Evolutionary conservation across 2,113 vertebrate genomes (phyloP).

Genomic region (Corythaixoides concolor): DNA sequence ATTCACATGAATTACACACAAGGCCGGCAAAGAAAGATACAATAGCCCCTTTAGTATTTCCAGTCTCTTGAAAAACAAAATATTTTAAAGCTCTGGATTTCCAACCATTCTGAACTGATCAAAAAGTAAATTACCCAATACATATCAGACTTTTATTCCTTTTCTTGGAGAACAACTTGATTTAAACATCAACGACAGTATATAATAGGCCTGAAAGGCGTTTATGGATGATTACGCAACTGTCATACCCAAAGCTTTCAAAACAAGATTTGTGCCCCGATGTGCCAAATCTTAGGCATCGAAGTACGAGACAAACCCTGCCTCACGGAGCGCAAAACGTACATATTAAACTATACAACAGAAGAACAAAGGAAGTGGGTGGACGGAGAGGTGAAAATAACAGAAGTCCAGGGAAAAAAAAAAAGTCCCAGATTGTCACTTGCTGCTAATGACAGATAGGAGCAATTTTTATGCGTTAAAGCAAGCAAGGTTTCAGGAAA

Average conservation of each 20-base stretch:
- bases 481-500: not conserved
- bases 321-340: not conserved
- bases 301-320: not conserved
- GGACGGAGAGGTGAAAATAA: not conserved
- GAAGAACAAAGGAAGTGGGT: not conserved
- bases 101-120: not conserved
- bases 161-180: not conserved
- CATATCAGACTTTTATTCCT: not conserved
- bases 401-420: not conserved
- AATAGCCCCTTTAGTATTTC: not conserved
- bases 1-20: not conserved
- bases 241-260: not conserved
- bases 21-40: not conserved
- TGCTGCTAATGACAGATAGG: not conserved
- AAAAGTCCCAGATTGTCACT: not conserved
- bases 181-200: not conserved
- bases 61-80: not conserved
- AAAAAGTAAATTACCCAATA: not conserved
- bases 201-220: not conserved
- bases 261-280: not conserved
- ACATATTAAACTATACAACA: not conserved
- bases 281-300: not conserved
- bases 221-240: not conserved
- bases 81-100: not conserved
- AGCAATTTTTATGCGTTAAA: not conserved